Evolutionary conservation across 2,888 invertebrate species (phyloP), one percentile per base, ranked within the genome.

Genomic region (Brenthis ino): DNA sequence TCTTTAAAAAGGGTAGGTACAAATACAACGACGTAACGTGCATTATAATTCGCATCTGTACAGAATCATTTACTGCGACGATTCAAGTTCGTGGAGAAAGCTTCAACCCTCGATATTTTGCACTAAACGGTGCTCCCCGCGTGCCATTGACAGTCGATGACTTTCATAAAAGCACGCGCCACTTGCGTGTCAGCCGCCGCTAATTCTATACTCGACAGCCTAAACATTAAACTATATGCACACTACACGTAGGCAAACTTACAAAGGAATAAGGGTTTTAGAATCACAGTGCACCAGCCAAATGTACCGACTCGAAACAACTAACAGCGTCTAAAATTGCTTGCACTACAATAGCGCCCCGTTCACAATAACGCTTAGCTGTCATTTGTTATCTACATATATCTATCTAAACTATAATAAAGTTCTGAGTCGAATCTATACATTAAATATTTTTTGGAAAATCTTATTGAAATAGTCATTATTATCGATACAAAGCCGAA

Each of bases 31-130:
- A 16, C n/a, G 8, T 37, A 43, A 20, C 8, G 24, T 48, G 24
- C 6, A 47, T 47, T 43, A 33, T 33, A 16, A 37, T 53, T 53
- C 11, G 53, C 61, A 61, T 61, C 61, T 61, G 53, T n/a, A 53
- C 37, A 37, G 20, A 47, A 48, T 47, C 20, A 6, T n/a, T 4
- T 20, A 43, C 11, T 13, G 2, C 8, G 20, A 14, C n/a, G 50
- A 50, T 60, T 24, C 14, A 1, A 13, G 4, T 14, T 20, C 16
- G 48, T 24, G 48, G 48, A 48, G 14, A 48, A 58, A n/a, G 51
- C 13, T 33, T 33, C 51, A 16, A 50, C 63, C 63, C 33, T 63
- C 6, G 13, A 6, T 5, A 12, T 20, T 6, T 12, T 16, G 16
- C 50, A 14, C 12, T 20, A 28, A 28, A 3, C 33, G n/a, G 8